A percentile compares a stretch with the other conserved stretches of the same genome.
Evolutionary conservation across 2,888 invertebrate genomes (phyloP).

Genomic region (Saturnia japonica): DNA sequence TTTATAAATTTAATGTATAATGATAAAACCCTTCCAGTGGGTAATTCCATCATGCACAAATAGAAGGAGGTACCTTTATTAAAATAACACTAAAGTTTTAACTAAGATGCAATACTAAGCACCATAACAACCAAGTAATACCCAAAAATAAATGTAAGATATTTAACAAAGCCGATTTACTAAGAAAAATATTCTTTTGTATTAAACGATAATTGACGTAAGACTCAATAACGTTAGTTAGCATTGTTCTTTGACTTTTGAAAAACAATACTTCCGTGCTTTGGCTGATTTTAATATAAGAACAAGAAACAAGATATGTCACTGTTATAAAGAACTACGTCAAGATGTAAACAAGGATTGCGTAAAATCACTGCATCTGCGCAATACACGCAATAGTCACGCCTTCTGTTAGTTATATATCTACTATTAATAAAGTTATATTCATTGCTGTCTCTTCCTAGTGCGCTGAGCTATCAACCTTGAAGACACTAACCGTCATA

Average conservation of each 20-base stretch:
- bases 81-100: too few relatives aligned
- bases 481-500: constrained; percentile 33
- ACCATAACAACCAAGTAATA: too few relatives aligned
- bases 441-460: constrained; percentile 59
- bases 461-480: constrained; percentile 52
- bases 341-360: constrained; percentile 25
- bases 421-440: constrained; percentile 50
- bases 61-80: too few relatives aligned
- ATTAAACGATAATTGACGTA: not conserved
- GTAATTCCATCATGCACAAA: too few relatives aligned
- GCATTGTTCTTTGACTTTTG: not conserved
- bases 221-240: not conserved
- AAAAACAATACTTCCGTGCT: not conserved
- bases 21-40: too few relatives aligned
- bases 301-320: not conserved
- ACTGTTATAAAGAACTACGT: not conserved
- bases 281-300: not conserved
- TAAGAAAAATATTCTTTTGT: too few relatives aligned
- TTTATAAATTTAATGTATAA: too few relatives aligned
- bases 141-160: too few relatives aligned
- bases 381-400: constrained; percentile 48
- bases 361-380: constrained; percentile 39
- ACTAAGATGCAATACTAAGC: too few relatives aligned
- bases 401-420: constrained; percentile 37
- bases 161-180: too few relatives aligned